Percentiles rank a stretch among this genome's conserved stretches.
Conservation (phyloP, 2,888 invertebrate genomes). For the Macrophya annulata region DNA sequence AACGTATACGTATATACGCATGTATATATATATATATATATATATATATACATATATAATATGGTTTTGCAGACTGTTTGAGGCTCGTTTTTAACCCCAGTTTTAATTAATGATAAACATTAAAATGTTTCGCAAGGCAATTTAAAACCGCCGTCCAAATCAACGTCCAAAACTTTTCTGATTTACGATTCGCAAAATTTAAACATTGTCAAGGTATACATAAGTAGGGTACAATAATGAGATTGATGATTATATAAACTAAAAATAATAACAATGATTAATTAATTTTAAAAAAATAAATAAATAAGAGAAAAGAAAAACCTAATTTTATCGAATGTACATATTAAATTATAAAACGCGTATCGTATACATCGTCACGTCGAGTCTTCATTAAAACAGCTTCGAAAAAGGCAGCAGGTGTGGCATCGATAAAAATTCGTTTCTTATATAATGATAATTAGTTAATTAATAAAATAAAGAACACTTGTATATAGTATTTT, state of each 20-base stretch:
- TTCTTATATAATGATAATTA: no score
- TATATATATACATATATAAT: not conserved
- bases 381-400: no score
- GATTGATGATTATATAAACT: not conserved
- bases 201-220: not conserved
- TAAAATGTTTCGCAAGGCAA: conserved; percentile 19
- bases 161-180: not conserved
- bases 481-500: no score
- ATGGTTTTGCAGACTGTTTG: not conserved
- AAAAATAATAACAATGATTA: no score
- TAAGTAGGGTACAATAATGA: not conserved
- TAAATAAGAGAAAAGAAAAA: not conserved
- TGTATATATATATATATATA: no score
- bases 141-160: not conserved
- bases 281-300: not conserved
- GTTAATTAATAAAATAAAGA: no score
- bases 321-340: not conserved
- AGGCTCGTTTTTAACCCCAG: not conserved
- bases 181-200: not conserved
- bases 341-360: no score
- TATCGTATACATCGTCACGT: no score
- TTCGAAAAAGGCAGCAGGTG: no score
- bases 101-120: conserved; percentile 19
- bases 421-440: no score
- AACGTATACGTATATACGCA: no score